Base-by-base conservation (phyloP, 2,113 vertebrate species). In the Cheilinus undulatus region DNA sequence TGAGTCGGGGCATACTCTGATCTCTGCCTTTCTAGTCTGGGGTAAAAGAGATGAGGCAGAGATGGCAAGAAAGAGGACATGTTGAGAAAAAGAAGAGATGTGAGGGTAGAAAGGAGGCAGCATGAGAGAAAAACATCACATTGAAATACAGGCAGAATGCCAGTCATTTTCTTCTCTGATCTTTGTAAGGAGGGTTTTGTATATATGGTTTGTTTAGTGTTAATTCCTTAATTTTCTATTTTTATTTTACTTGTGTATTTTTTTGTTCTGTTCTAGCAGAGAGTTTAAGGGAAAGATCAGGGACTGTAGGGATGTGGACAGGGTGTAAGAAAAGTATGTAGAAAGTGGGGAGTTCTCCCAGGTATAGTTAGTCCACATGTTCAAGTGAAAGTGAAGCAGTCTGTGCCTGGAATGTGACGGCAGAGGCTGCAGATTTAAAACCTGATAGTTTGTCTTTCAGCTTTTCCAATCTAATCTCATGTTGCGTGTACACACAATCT, bases 401-500 rank as follows among this genome's bases (percentile, higher is more conserved):
- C 58, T 83, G 77, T 54, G 57, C 24, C 22, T 56, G 80, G 70
- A 87, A 80, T 80, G 76, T 69, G 38, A 52, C 40, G 69, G 61
- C 69, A 57, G 51, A 56, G 53, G 40, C 82, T 66, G 57, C 81
- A 74, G 78, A 87, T 85, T 69, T 48, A 59, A 49, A 43, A 20
- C 38, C 36, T 6, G 77, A 85, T 82, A 75, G 24, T 20, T 46
- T 24, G 50, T 78, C 80, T 78, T 84, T 84, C 73, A 87, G 80
- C 69, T 22, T 30, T 60, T 64, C 40, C 43, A 58, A 24, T 68
- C 32, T 48, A 57, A 76, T 83, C 36, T 10, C 40, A 34, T 28
- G 53, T 42, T 10, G 56, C 60, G 59, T 26, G 34, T 45, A 34
- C 57, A 38, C 56, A 73, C 65, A 45, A 45, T n/a, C 17, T 1